A percentile compares a stretch with the other conserved stretches of the same genome.
phyloP scores from a whole-genome alignment of 2,888 invertebrate species.

The Drosophila differens region DNA sequence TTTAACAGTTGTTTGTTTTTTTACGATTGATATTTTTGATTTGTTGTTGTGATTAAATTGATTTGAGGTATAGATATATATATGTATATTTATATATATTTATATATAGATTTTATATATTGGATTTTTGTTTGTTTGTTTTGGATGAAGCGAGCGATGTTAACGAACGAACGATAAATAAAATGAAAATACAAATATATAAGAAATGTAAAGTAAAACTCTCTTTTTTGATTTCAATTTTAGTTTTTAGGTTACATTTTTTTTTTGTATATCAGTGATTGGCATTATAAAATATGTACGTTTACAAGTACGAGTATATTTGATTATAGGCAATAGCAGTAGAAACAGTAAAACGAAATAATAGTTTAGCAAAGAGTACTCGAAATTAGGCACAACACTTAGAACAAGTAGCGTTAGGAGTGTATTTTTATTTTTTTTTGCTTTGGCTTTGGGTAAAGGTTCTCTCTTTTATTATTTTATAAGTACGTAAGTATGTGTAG shows the following conservation, averaged over 20 bases:
- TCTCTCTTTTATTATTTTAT: conserved; percentile 13
- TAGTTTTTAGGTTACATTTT: conserved; percentile 45
- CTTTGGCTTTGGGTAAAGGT: conserved; percentile 25
- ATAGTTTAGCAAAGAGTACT: conserved; percentile 71
- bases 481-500: conserved; percentile 13
- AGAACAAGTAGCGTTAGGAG: conserved; percentile 69
- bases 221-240: conserved; percentile 62
- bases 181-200: conserved; percentile 85
- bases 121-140: conserved; percentile 75
- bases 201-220: conserved; percentile 83
- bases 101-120: conserved; percentile 55
- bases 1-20: conserved; percentile 26
- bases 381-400: conserved; percentile 76
- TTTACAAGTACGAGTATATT: conserved; percentile 49
- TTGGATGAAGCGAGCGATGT: conserved; percentile 82
- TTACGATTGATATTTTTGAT: conserved; percentile 46
- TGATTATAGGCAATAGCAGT: conserved; percentile 69
- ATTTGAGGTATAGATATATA: conserved; percentile 60
- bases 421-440: conserved; percentile 21
- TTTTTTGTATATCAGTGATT: conserved; percentile 44
- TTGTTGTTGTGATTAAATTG: conserved; percentile 54
- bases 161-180: conserved; percentile 84
- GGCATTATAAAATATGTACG: conserved; percentile 45
- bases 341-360: conserved; percentile 69
- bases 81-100: conserved; percentile 45